A percentile compares a stretch with the other conserved stretches of the same genome.
Evolutionary conservation across 2,113 vertebrate genomes (phyloP).

Genomic region (Turdus rufiventris): DNA sequence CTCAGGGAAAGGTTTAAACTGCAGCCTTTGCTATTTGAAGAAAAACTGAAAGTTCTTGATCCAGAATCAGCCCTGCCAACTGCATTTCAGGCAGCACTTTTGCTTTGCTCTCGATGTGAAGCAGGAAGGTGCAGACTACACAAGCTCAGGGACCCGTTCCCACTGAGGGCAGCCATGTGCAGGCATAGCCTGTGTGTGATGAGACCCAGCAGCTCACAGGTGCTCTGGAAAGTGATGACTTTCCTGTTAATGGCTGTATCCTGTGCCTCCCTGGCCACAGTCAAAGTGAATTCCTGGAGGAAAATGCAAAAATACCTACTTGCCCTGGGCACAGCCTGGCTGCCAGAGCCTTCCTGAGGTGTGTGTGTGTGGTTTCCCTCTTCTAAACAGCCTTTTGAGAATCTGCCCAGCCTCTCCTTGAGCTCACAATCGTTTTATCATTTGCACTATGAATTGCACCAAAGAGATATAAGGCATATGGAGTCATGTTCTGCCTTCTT

Average conservation of each 20-base stretch:
- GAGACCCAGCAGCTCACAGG: background rate
- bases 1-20: background rate
- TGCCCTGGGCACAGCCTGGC: background rate
- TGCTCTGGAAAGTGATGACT: background rate
- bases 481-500: background rate
- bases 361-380: background rate
- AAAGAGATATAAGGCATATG: background rate
- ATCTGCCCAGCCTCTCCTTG: background rate
- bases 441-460: background rate
- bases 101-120: background rate
- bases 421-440: background rate
- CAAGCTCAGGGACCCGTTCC: rapidly evolving
- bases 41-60: background rate
- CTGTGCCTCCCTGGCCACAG: background rate
- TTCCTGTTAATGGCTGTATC: background rate
- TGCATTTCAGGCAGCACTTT: background rate
- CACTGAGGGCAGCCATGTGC: rapidly evolving
- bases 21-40: background rate
- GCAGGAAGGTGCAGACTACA: background rate
- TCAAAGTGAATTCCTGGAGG: background rate
- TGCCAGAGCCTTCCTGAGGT: background rate
- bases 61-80: background rate
- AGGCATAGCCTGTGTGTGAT: background rate
- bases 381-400: background rate
- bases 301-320: background rate